Percentiles rank a stretch among this genome's conserved stretches.
Evolutionary conservation across 2,113 vertebrate genomes (phyloP).

Genomic region (Equus quagga): DNA sequence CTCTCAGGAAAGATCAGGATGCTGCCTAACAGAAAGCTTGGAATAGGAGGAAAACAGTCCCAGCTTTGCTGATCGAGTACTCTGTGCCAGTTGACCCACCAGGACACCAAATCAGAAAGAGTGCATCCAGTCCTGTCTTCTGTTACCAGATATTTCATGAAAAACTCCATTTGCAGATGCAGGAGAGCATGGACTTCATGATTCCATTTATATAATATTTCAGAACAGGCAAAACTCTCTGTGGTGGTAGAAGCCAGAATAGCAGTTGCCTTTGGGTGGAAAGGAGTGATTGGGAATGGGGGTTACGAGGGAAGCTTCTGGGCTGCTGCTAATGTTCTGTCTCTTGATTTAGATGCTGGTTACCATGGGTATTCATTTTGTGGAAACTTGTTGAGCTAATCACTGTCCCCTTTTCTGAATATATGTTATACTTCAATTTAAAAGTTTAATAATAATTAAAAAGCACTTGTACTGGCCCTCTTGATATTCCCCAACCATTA

Average conservation of each 20-base stretch:
- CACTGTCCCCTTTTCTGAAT: not conserved
- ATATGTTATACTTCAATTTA: not conserved
- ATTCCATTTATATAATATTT: not conserved
- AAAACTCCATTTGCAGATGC: not conserved
- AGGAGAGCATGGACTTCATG: not conserved
- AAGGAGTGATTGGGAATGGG: not conserved
- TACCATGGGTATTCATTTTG: not conserved
- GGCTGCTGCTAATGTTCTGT: not conserved
- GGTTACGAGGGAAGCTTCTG: not conserved
- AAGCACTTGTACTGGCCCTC: not conserved
- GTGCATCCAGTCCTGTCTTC: not conserved
- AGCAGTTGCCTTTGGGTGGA: not conserved
- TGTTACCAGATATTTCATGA: not conserved
- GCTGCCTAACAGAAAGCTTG: not conserved
- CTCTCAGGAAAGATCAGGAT: not conserved
- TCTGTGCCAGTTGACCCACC: not conserved
- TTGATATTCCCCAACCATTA: not conserved
- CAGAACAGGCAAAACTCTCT: not conserved
- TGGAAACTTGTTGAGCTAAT: not conserved
- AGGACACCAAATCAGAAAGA: not conserved
- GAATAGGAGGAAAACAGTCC: not conserved
- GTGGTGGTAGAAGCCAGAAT: not conserved
- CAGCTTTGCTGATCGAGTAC: not conserved
- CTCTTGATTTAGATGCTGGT: not conserved
- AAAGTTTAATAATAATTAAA: not conserved